phyloP scores from a whole-genome alignment of 2,113 vertebrate species.

The Oncorhynchus keta region DNA sequence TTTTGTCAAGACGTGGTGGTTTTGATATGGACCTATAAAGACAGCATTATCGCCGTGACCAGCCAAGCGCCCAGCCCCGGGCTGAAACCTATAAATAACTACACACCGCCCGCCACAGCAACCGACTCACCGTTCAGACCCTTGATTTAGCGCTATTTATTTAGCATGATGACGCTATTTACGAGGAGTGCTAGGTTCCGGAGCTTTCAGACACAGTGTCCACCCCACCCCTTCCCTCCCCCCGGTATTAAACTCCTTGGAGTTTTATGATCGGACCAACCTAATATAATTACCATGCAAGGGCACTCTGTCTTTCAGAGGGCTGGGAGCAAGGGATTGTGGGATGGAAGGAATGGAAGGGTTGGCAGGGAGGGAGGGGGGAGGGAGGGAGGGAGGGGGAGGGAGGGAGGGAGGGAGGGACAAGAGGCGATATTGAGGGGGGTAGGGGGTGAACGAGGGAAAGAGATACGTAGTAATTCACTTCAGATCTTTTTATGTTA shows the following conservation, averaged over 20 bases:
- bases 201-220: slow-evolving; percentile 37
- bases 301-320: slow-evolving; percentile 77
- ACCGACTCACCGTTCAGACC: slow-evolving; percentile 31
- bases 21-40: too few species aligned
- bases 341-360: not conserved
- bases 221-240: slow-evolving; percentile 52
- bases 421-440: slow-evolving; percentile 22
- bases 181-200: slow-evolving; percentile 41
- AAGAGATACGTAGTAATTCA: too few species aligned
- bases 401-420: too few species aligned
- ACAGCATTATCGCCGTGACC: too few species aligned
- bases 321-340: slow-evolving; percentile 21
- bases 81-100: slow-evolving; percentile 64
- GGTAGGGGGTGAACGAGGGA: not conserved
- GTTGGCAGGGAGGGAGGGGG: too few species aligned
- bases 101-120: not conserved
- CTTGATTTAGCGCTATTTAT: slow-evolving; percentile 77
- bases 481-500: too few species aligned
- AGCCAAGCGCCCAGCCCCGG: slow-evolving; percentile 36
- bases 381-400: too few species aligned
- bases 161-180: slow-evolving; percentile 73
- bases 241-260: slow-evolving; percentile 77
- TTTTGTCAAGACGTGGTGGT: too few species aligned
- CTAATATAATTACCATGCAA: slow-evolving; percentile 80
- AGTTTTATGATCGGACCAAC: slow-evolving; percentile 77